Base-by-base conservation (phyloP, 2,113 vertebrate species). In the Sula dactylatra region DNA sequence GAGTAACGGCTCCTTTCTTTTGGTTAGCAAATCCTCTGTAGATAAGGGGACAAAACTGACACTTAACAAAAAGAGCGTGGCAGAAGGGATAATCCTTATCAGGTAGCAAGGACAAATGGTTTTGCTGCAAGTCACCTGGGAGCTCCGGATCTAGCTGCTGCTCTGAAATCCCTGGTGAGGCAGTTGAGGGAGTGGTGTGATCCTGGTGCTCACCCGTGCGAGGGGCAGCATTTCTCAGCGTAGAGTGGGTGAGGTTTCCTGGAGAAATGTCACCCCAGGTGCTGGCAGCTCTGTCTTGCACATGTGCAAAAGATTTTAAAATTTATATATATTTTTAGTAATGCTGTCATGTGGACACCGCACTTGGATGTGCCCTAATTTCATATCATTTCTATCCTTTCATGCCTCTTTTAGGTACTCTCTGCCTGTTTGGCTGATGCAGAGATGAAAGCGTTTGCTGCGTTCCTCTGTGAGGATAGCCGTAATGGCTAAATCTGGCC, bases 81-180 rank as follows among this genome's bases (percentile, higher is more conserved):
- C 32, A 6, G 71, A 14, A 59, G 82, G 64, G 76, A 17, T 36
- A 2, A 2, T 21, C 61, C 32, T n/a, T 45, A 15, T 7, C 34
- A 14, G 15, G 9, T 3, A n/a, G 40, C 18, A 3, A 10, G 36
- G 58, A n/a, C 29, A 19, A 6, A 11, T 2, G 55, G n/a, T 2
- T 65, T 73, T 38, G 38, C 61, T 73, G 56, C 42, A 5, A 3
- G 18, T 34, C 36, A 4, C 14, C 22, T 6, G 47, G 66, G 36
- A 50, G 72, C 88, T 50, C 3, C 2, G 40, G 50, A 19, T 27
- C 45, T 58, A 7, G 42, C 76, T 44, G 56, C 47, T 69, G 72
- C 81, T 73, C 78, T 0, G 2, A 50, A n/a, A 14, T 44, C 54
- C 55, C 27, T 42, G 4, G 0, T 4, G 22, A 21, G 45, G 59